Evolutionary conservation across 2,113 vertebrate species (phyloP), one percentile per base, ranked within the genome.

Genomic region (Lepisosteus oculatus): DNA sequence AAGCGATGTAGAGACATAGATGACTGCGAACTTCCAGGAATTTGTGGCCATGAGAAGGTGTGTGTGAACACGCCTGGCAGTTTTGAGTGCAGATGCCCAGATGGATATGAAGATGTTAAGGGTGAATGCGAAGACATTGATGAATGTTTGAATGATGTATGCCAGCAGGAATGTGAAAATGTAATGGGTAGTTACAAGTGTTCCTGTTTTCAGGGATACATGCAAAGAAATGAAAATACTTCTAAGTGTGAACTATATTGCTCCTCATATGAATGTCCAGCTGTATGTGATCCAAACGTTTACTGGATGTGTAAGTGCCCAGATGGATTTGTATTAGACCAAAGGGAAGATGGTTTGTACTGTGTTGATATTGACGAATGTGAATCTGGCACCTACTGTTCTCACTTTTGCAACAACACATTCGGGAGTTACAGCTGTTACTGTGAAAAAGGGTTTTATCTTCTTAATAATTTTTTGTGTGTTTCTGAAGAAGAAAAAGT

Each of bases 331-430:
- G 0, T 93, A 2, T 0, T 47, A 0, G 90, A 91, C 0, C 75
- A 78, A 0, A 67, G 77, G 1, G 0, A 3, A 0, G 0, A 6
- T 3, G 0, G 1, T 5, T 51, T 7, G 5, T 51, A 75, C 0
- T 93, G 91, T 68, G 0, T 81, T 0, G 91, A 93, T 66, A 74
- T 91, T 0, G 65, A 93, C 44, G 91, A 93, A 73, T 93, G 91
- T 17, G 0, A 0, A 0, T 56, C 57, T 6, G 57, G 0, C 11
- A 0, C 0, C 0, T 8, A 4, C 0, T 93, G 91, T 17, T 81
- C 86, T 0, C 83, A 91, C 0, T 0, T 0, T 0, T 93, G 91
- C 55, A 0, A 0, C 0, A 92, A 92, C 77, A 83, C 76, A 0
- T 81, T 51, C n/a, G 91, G 91, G 0, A 2, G 83, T 15, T 91